Evolutionary conservation across 2,113 vertebrate species (phyloP).

Genomic region (Chiloscyllium plagiosum): DNA sequence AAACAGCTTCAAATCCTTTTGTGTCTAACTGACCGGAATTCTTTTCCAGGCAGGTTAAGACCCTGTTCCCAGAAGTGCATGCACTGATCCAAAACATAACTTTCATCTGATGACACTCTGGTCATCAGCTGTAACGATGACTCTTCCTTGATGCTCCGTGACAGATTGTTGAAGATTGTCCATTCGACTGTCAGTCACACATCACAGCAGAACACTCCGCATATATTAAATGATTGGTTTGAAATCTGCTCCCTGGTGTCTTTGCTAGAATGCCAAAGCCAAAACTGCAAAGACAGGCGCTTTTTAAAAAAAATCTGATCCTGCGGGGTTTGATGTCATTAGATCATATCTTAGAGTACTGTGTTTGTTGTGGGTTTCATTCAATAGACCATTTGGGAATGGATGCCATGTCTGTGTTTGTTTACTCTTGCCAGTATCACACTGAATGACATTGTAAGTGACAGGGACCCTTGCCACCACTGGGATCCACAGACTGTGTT

Average conservation of each 20-base stretch:
- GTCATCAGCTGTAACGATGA: not conserved
- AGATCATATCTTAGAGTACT: not conserved
- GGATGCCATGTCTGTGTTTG: not conserved
- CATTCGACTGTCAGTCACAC: conserved; percentile 10
- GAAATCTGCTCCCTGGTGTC: not conserved
- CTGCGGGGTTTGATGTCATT: not conserved
- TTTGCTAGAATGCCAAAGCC: not conserved
- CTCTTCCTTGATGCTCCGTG: not conserved
- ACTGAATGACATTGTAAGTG: not conserved
- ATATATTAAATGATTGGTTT: not conserved
- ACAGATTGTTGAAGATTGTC: not conserved
- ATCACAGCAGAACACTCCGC: not conserved
- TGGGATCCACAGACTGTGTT: not conserved
- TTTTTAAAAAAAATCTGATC: not conserved
- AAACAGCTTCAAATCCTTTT: not conserved
- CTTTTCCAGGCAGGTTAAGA: not conserved
- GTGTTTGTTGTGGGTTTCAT: not conserved
- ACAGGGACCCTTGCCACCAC: not conserved
- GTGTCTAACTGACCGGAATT: not conserved
- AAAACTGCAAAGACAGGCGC: not conserved
- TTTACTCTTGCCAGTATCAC: not conserved
- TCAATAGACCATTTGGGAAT: not conserved
- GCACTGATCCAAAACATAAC: not conserved
- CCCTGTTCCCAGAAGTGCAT: not conserved
- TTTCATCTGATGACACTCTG: not conserved